These are phyloP conservation scores for Parnassius apollo DNA, from an alignment of 2,888 invertebrate genomes.

Conservation along the genomic window DNA sequence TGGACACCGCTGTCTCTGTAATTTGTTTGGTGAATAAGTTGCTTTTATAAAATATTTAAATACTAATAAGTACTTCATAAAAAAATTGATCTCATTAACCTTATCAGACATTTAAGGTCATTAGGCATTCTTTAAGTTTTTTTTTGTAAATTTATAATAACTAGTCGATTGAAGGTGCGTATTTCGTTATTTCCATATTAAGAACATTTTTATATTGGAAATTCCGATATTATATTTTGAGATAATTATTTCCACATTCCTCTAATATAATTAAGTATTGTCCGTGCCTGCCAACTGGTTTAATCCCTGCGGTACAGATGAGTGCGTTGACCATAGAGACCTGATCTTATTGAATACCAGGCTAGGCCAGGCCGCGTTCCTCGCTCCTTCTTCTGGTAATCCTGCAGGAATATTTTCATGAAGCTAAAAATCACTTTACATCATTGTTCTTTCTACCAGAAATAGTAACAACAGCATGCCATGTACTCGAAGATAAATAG, in stretches of 20 bases:
- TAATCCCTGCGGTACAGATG: slow-evolving; percentile 88
- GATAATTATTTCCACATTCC: slow-evolving; percentile 51
- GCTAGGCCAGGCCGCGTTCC: slow-evolving; percentile 85
- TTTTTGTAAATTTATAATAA: no score
- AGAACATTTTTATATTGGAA: no score
- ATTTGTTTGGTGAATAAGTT: slow-evolving; percentile 35
- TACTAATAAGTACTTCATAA: slow-evolving; percentile 15
- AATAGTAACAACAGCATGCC: background rate
- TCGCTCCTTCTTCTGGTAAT: slow-evolving; percentile 71
- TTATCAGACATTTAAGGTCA: no score
- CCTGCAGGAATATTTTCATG: slow-evolving; percentile 53
- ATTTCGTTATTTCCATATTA: no score
- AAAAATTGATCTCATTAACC: no score
- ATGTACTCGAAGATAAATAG: background rate
- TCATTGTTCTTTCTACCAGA: background rate
- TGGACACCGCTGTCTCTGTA: slow-evolving; percentile 55
- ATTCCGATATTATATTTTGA: no score
- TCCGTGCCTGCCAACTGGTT: slow-evolving; percentile 88
- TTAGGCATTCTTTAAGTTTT: no score
- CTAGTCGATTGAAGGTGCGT: no score
- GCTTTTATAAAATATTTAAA: slow-evolving; percentile 4
- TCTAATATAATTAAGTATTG: slow-evolving; percentile 38
- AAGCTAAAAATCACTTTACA: slow-evolving; percentile 10
- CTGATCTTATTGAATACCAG: slow-evolving; percentile 93
- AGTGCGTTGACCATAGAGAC: slow-evolving; percentile 91